These are phyloP conservation scores for Orchesella flavescens DNA, from an alignment of 2,888 invertebrate genomes.

Conservation along the genomic window DNA sequence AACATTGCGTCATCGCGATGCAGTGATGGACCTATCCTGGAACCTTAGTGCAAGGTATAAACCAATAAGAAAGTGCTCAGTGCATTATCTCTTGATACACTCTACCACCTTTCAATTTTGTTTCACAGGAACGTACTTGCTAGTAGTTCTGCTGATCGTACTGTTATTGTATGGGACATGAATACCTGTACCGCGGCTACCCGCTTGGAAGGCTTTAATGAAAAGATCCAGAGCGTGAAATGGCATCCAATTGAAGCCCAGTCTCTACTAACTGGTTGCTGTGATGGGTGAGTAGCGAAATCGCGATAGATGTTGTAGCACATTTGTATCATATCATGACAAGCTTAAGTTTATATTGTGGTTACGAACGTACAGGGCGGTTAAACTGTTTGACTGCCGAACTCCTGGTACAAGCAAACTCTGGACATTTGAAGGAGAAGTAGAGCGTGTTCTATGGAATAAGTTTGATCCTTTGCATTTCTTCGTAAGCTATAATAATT, in stretches of 20 bases:
- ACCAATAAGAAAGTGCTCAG: slow-evolving; percentile 74
- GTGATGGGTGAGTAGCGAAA: slow-evolving; percentile 80
- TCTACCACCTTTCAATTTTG: too few relatives aligned
- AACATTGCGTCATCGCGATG: slow-evolving; percentile 85
- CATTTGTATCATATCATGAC: too few relatives aligned
- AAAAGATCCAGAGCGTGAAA: slow-evolving; percentile 88
- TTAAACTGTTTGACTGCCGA: slow-evolving; percentile 88
- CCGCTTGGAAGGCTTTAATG: slow-evolving; percentile 82
- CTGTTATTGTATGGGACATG: slow-evolving; percentile 93
- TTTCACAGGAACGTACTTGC: slow-evolving; percentile 91
- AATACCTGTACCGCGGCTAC: slow-evolving; percentile 85
- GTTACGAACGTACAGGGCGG: slow-evolving; percentile 77
- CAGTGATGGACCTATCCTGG: slow-evolving; percentile 94
- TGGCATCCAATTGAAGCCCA: slow-evolving; percentile 91
- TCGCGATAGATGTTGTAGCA: too few relatives aligned
- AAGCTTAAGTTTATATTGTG: too few relatives aligned
- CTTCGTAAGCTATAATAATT: slow-evolving; percentile 78
- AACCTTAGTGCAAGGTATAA: slow-evolving; percentile 77
- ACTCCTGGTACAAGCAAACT: slow-evolving; percentile 78
- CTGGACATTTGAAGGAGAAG: slow-evolving; percentile 86
- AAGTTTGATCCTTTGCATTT: slow-evolving; percentile 85
- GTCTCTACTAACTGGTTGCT: slow-evolving; percentile 86
- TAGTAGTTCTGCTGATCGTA: slow-evolving; percentile 92
- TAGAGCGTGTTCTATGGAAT: slow-evolving; percentile 92
- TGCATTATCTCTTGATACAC: not conserved